A percentile compares a stretch with the other conserved stretches of the same genome.
phyloP scores from a whole-genome alignment of 2,888 invertebrate genomes.

The Morinoia aosen region DNA sequence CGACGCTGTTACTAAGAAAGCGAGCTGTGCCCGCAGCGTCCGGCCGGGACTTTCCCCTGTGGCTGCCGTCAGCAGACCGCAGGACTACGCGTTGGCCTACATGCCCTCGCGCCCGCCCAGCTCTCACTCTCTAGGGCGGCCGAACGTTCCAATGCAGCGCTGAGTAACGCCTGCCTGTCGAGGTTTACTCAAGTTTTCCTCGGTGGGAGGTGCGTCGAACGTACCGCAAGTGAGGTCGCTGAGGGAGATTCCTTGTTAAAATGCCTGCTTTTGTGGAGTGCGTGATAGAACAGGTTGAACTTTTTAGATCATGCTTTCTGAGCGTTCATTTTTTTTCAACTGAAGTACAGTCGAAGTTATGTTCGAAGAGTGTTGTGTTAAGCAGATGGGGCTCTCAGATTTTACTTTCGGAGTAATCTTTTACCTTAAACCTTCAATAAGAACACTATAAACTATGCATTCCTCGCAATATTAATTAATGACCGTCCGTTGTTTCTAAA shows the following conservation, averaged over 20 bases:
- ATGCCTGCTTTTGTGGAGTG: background rate
- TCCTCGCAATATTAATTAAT: background rate
- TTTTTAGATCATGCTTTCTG: no score
- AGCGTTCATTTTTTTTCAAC: no score
- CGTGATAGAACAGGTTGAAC: no score
- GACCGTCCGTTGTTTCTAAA: no score
- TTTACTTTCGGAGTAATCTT: background rate
- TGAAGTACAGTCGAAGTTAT: no score
- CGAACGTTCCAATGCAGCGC: background rate
- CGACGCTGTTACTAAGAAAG: background rate
- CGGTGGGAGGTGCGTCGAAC: background rate
- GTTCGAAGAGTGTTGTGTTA: background rate
- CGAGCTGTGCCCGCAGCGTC: background rate
- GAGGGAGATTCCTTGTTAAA: background rate
- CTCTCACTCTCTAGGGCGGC: background rate
- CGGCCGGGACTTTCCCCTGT: background rate
- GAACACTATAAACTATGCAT: background rate
- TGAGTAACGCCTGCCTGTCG: background rate
- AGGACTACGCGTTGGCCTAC: background rate
- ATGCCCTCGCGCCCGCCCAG: background rate
- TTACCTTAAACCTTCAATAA: background rate
- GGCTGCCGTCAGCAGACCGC: background rate
- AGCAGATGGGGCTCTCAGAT: background rate
- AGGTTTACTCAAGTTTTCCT: background rate
- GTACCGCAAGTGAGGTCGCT: background rate